phyloP scores from a whole-genome alignment of 2,113 vertebrate species.

The Paracanthobrama guichenoti region DNA sequence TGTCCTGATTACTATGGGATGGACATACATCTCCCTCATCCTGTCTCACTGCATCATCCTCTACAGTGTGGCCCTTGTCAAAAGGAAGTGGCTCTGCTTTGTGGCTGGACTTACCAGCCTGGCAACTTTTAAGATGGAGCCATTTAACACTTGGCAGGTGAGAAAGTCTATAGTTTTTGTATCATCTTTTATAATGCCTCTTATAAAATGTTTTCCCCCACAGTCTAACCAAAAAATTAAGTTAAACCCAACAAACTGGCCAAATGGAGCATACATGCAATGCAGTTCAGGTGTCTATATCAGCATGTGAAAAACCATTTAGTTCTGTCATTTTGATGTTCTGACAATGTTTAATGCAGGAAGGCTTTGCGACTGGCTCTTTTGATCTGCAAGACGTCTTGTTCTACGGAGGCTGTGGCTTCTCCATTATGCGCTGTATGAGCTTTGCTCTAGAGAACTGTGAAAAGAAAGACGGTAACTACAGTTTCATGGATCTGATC shows the following conservation, averaged over 20 bases:
- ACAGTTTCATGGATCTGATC: conserved; percentile 86
- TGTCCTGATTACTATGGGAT: conserved; percentile 88
- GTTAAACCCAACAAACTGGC: no score
- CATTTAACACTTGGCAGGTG: conserved; percentile 93
- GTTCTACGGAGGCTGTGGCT: conserved; percentile 89
- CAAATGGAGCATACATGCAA: no score
- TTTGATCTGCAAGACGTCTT: conserved; percentile 93
- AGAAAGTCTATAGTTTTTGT: conserved; percentile 33
- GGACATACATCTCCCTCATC: conserved; percentile 84
- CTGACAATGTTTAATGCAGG: conserved; percentile 53
- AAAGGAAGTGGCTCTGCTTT: conserved; percentile 89
- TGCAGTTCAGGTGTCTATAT: background rate
- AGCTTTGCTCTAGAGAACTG: conserved; percentile 92
- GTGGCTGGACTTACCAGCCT: conserved; percentile 84
- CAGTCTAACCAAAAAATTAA: background rate
- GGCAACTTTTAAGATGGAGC: conserved; percentile 93
- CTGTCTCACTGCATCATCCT: conserved; percentile 89
- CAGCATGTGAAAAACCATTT: background rate
- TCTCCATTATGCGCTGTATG: conserved; percentile 93
- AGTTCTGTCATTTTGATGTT: conserved; percentile 2
- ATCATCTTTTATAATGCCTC: background rate
- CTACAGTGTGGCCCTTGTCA: conserved; percentile 82
- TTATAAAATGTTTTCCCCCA: background rate
- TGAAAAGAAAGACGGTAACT: conserved; percentile 83
- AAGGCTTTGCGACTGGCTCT: conserved; percentile 82